These are phyloP conservation scores for Carollia perspicillata DNA, from an alignment of 2,113 vertebrate species.

Conservation along the genomic window DNA sequence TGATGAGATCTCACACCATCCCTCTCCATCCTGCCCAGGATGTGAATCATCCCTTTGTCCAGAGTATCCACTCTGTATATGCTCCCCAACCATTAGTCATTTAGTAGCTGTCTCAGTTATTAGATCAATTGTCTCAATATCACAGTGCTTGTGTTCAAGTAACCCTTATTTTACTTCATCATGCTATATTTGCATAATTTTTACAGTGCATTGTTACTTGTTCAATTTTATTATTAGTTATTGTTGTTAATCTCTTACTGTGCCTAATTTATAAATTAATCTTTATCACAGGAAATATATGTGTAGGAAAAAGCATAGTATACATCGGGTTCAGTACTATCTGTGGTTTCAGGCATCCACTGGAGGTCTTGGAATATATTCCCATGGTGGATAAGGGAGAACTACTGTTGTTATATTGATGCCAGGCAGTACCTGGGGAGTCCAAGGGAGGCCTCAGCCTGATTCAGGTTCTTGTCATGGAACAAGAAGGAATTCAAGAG, in stretches of 20 bases:
- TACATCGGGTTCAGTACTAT: neutral
- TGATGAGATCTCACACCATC: no score
- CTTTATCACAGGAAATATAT: neutral
- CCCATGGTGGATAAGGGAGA: neutral
- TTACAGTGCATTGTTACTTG: neutral
- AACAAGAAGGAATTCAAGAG: neutral
- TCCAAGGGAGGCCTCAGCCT: neutral
- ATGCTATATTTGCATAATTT: no score
- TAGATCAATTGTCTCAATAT: no score
- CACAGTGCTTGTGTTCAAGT: no score
- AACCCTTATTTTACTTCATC: no score
- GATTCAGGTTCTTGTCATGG: neutral
- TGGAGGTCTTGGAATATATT: neutral
- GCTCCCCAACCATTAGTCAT: no score
- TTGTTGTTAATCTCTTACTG: neutral
- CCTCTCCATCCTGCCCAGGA: no score
- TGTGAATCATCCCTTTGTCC: no score
- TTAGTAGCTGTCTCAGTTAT: no score
- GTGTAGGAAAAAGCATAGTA: neutral
- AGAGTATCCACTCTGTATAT: no score
- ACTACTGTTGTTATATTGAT: neutral
- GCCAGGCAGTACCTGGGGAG: neutral
- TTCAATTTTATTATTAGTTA: neutral
- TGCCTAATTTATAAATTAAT: neutral
- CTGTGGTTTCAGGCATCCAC: neutral